Conservation (phyloP, 2,888 invertebrate species). For the Caenorhabditis parvicauda region DNA sequence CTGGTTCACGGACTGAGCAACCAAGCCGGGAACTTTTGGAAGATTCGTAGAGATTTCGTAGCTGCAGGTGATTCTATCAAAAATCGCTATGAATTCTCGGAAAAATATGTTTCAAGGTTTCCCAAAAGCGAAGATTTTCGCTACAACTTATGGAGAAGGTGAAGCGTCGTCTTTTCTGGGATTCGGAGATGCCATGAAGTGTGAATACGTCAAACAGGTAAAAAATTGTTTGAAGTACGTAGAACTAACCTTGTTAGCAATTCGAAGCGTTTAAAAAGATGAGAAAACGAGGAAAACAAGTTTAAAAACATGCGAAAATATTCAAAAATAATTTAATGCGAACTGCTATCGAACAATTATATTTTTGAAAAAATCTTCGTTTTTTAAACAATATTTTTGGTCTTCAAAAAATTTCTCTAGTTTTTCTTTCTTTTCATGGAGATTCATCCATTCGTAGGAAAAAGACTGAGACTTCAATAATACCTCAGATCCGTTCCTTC, state of each 20-base stretch:
- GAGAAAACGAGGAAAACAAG: too few species aligned
- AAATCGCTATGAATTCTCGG: background rate
- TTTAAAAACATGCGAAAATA: background rate
- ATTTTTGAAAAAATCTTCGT: background rate
- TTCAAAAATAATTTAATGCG: conserved; percentile 10
- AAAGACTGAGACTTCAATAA: too few species aligned
- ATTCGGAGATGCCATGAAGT: conserved; percentile 15
- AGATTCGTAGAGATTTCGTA: conserved; percentile 11
- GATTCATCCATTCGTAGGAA: too few species aligned
- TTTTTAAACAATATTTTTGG: background rate
- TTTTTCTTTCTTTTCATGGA: too few species aligned
- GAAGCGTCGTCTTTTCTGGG: conserved; percentile 8
- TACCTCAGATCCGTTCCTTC: conserved; percentile 14
- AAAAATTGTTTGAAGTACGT: background rate
- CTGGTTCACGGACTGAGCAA: conserved; percentile 27
- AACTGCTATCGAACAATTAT: conserved; percentile 3
- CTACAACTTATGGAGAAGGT: conserved; percentile 30
- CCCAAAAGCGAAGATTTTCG: conserved; percentile 11
- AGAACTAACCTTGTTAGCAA: too few species aligned
- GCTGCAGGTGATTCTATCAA: conserved; percentile 2
- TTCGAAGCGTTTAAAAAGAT: too few species aligned
- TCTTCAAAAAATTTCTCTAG: conserved; percentile 2
- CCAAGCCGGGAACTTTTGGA: conserved; percentile 23
- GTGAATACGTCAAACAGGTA: conserved; percentile 29
- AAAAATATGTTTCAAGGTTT: conserved; percentile 5